Conservation (phyloP, 1,140 invertebrate genomes). For the Wiebesia pumilae region DNA sequence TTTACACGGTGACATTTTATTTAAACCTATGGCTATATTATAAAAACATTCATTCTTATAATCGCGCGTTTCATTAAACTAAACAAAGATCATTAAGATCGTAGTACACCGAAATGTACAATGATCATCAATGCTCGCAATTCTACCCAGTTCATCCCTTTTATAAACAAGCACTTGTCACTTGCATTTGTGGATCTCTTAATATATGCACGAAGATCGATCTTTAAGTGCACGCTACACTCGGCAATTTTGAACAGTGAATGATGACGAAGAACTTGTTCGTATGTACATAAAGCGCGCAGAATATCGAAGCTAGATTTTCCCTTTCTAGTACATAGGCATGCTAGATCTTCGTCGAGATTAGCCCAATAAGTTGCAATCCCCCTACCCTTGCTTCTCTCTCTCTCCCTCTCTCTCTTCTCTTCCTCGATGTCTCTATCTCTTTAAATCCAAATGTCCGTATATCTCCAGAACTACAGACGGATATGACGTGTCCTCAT, state of each 20-base stretch:
- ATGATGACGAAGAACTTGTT: not conserved
- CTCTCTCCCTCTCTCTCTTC: not conserved
- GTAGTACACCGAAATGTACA: no score
- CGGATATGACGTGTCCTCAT: not conserved
- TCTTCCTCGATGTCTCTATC: slow-evolving; percentile 23
- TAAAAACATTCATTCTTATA: not conserved
- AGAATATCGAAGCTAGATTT: not conserved
- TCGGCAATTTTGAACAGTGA: not conserved
- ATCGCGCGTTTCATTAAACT: not conserved
- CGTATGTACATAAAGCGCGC: not conserved
- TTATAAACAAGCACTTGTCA: not conserved
- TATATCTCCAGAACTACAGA: not conserved
- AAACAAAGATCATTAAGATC: not conserved
- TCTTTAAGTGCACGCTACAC: not conserved
- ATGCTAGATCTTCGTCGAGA: not conserved
- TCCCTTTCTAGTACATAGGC: not conserved
- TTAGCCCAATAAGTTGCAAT: slow-evolving; percentile 10
- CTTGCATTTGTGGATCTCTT: not conserved
- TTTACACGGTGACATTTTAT: not conserved
- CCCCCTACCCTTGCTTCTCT: not conserved
- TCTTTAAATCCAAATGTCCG: not conserved
- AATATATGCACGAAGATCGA: not conserved
- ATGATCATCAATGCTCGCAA: no score
- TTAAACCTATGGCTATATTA: no score
- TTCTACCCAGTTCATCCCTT: no score